phyloP scores from a whole-genome alignment of 1,140 invertebrate genomes.

The Physella acuta region DNA sequence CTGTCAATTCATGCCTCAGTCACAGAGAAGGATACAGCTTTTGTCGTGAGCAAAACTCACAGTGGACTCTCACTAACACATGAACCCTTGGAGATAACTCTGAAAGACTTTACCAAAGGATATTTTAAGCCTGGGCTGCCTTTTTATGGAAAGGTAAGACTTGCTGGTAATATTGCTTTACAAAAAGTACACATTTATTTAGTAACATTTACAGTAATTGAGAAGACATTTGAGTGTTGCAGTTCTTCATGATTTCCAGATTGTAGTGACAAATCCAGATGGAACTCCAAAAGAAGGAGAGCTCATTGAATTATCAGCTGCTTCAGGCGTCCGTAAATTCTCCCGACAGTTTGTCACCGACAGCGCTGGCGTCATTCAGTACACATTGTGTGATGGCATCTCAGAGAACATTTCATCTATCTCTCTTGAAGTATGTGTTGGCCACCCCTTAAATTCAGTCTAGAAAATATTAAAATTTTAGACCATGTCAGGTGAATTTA shows the following conservation, averaged over 20 bases:
- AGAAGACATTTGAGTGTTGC: no score
- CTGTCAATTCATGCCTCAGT: constrained; percentile 46
- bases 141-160: constrained; percentile 65
- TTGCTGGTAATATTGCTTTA: background rate
- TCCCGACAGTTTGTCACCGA: constrained; percentile 49
- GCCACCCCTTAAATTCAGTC: no score
- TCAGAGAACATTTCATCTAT: constrained; percentile 20
- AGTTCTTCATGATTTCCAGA: constrained; percentile 38
- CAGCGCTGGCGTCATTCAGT: constrained; percentile 38
- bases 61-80: constrained; percentile 34
- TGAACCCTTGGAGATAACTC: constrained; percentile 32
- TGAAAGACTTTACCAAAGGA: constrained; percentile 60
- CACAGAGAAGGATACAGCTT: constrained; percentile 45
- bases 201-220: no score
- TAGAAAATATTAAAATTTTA: no score
- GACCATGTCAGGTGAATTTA: no score
- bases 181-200: no score
- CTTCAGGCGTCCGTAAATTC: constrained; percentile 26
- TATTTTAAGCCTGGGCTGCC: constrained; percentile 70
- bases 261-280: constrained; percentile 50
- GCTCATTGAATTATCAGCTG: constrained; percentile 40
- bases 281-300: constrained; percentile 48
- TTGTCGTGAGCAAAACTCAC: constrained; percentile 31
- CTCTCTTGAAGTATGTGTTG: no score
- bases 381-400: constrained; percentile 34